Base-by-base conservation (phyloP, 1,140 invertebrate species). In the Drosophila prosaltans region DNA sequence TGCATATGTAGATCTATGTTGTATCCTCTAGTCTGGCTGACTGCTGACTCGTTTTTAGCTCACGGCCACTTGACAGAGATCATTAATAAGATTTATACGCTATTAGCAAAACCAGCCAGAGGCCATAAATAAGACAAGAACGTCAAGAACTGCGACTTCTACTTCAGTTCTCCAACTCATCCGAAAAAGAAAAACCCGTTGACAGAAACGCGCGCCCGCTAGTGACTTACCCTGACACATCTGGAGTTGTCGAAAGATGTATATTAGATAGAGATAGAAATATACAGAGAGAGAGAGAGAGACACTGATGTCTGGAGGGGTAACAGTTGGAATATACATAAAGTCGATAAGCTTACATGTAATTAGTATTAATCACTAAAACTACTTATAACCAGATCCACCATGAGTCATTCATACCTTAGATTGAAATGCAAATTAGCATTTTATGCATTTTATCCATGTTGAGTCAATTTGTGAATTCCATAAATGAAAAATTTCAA, bases 21-120 rank as follows among this genome's bases (percentile, higher is more conserved):
- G 4, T 36, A 6, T 69, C 61, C 55, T 62, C 76, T 68, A 24
- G 8, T 55, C 62, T 48, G 21, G 45, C 45, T 51, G 45, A 24
- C 16, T 48, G 45, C 28, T 48, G 45, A 51, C 45, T 51, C 45
- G 45, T 51, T 66, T 69, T 78, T 45, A 41, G 68, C 69, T 80
- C 55, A 62, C 61, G 77, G 76, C 73, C 76, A 91, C 79, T 89
- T 91, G 89, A 91, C 89, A 91, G 59, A 91, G 81, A 91, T 89
- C 89, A 91, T 91, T 91, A 89, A 91, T 81, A 91, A 89, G 89
- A 91, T 91, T 91, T 91, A 91, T 91, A 83, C 74, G 76, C 89
- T 83, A 91, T 91, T 91, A 91, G 88, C 75, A 74, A 81, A 88
- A 73, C 74, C 83, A 84, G 73, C 74, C 80, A 77, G 61, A 68